These are phyloP conservation scores for Acropora yongei DNA, from an alignment of 64 coral and sea anemone genomes.

Conservation along the genomic window DNA sequence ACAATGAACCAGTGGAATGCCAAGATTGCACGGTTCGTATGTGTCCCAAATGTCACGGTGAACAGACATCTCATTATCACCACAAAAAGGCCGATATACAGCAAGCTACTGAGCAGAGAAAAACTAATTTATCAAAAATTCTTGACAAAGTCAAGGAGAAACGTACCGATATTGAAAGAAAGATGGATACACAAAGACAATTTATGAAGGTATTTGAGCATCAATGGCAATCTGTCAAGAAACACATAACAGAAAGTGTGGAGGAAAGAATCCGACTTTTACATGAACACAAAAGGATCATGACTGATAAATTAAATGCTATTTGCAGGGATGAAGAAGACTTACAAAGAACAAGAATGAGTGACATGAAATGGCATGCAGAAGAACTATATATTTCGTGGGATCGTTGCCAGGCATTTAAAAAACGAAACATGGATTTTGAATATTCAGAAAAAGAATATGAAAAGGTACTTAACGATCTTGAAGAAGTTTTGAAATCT, in stretches of 20 bases:
- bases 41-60: slow-evolving; percentile 22
- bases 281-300: background rate
- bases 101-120: slow-evolving; percentile 24
- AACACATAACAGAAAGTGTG: background rate
- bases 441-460: background rate
- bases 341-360: background rate
- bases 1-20: slow-evolving; percentile 26
- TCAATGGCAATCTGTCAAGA: background rate
- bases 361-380: background rate
- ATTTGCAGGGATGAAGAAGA: background rate
- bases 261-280: background rate
- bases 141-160: background rate
- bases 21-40: slow-evolving; percentile 13
- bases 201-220: background rate
- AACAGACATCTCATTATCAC: background rate
- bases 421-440: background rate
- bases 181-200: background rate
- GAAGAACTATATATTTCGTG: background rate
- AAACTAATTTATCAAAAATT: background rate
- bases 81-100: slow-evolving; percentile 27
- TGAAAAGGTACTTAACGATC: background rate
- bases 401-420: background rate
- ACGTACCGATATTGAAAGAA: background rate
- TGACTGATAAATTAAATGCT: background rate
- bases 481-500: background rate